Base-by-base conservation (phyloP, 2,113 vertebrate genomes). In the Paedocypris sp. region DNA sequence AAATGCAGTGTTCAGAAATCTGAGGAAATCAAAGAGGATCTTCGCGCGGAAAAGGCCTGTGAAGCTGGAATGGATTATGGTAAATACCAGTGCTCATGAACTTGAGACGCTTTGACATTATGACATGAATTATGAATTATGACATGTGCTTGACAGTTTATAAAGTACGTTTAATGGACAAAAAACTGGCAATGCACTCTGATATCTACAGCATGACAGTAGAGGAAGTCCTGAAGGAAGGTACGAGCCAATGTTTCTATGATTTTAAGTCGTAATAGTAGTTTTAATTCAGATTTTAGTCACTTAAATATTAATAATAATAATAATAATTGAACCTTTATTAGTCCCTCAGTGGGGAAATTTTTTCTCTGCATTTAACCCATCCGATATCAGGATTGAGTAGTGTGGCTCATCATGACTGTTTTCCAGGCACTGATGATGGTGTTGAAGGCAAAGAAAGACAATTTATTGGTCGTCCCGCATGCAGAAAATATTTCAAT, bases 1-100 rank as follows among this genome's bases (percentile, higher is more conserved):
- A 86, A 78, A 64, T 95, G 92, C 77, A 90, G 85, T 63, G 50
- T 80, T 45, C 82, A 69, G 49, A 86, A 79, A 0, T 77, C 76
- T 1, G 1, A 16, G 0, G 25, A 72, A 0, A 59, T 67, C 4
- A 0, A 0, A n/a, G 12, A 36, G 56, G 15, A 65, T 1, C 65
- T 71, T 0, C 82, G 89, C 4, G 61, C 74, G 0, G 48, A 61
- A 0, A 83, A 66, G 0, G 78, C 84, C 15, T 95, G 91, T 25
- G 80, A 86, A 49, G 74, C 71, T 0, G 54, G 43, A 25, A 45
- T 81, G 48, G 79, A 86, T 35, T 84, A 42, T 50, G 80, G 82
- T 84, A 73, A 79, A 39, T 15, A 8, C 3, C 6, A n/a, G n/a
- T 6, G 1, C 38, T 20, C 4, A 13, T n/a, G n/a, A n/a, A n/a